phyloP scores from a whole-genome alignment of 2,888 invertebrate genomes.

The Pristionchus fissidentatus region DNA sequence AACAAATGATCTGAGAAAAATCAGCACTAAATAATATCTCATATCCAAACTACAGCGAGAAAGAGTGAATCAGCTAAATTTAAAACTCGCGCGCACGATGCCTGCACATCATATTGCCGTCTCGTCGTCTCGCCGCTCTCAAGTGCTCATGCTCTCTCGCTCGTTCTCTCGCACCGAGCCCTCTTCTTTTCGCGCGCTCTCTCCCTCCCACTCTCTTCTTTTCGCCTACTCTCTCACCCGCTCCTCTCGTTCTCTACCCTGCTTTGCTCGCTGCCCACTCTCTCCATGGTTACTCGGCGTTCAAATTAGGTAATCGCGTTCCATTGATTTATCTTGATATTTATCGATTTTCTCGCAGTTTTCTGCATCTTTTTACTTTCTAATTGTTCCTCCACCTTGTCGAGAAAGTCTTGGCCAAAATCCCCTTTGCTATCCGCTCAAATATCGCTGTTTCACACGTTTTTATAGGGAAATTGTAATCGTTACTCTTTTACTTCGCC shows the following conservation, averaged over 20 bases:
- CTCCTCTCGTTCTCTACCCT: not conserved
- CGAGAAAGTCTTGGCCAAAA: not conserved
- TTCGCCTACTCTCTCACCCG: not conserved
- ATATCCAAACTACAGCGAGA: too few species aligned
- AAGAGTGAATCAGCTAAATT: too few species aligned
- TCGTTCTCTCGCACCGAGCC: not conserved
- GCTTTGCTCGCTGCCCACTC: not conserved
- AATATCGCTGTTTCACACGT: not conserved
- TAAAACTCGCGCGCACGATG: constrained; percentile 11
- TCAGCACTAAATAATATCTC: too few species aligned
- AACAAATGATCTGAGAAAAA: too few species aligned
- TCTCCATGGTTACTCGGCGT: constrained; percentile 2
- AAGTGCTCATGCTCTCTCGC: not conserved
- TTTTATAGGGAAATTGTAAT: too few species aligned
- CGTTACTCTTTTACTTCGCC: not conserved
- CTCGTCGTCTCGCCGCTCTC: not conserved
- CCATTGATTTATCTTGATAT: not conserved
- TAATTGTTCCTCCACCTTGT: not conserved
- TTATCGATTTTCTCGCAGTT: not conserved
- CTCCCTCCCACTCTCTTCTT: not conserved
- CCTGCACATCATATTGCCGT: not conserved
- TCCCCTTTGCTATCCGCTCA: not conserved
- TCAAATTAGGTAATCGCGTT: constrained; percentile 7
- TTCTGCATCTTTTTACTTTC: too few species aligned
- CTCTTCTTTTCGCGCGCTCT: not conserved